Conservation (phyloP, 2,797 vertebrate species). For the Petrocephalus sullivani region DNA sequence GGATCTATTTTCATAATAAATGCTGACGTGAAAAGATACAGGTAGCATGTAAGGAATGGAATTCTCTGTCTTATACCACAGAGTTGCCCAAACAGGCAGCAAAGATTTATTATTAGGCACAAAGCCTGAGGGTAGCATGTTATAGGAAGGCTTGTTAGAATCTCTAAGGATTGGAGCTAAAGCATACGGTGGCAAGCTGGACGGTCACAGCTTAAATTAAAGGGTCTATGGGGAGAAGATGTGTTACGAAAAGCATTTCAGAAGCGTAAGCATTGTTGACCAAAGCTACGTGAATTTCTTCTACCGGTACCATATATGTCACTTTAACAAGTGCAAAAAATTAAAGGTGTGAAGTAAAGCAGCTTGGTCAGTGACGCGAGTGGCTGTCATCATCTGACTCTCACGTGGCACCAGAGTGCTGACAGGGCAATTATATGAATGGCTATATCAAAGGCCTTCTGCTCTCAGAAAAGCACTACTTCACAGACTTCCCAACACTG, state of each 20-base stretch:
- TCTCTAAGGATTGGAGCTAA: background rate
- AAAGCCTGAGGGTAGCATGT: background rate
- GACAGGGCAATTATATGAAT: background rate
- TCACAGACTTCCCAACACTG: background rate
- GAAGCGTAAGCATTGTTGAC: background rate
- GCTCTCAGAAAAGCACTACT: background rate
- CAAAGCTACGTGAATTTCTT: background rate
- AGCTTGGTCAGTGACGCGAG: background rate
- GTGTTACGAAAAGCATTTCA: background rate
- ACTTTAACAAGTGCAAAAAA: background rate
- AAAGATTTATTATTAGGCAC: background rate
- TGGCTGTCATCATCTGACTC: background rate
- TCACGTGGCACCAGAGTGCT: background rate
- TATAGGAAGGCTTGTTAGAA: background rate
- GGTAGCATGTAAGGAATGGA: background rate
- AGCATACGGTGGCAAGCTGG: background rate
- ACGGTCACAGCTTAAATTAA: background rate
- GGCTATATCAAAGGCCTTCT: background rate
- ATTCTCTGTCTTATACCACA: background rate
- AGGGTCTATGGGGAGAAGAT: background rate
- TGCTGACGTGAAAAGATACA: background rate
- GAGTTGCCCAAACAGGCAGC: background rate
- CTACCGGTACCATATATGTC: background rate
- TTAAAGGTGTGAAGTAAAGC: background rate
- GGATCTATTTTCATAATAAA: background rate